Evolutionary conservation across 2,797 vertebrate species (phyloP).

Genomic region (Rhynchotus rufescens): DNA sequence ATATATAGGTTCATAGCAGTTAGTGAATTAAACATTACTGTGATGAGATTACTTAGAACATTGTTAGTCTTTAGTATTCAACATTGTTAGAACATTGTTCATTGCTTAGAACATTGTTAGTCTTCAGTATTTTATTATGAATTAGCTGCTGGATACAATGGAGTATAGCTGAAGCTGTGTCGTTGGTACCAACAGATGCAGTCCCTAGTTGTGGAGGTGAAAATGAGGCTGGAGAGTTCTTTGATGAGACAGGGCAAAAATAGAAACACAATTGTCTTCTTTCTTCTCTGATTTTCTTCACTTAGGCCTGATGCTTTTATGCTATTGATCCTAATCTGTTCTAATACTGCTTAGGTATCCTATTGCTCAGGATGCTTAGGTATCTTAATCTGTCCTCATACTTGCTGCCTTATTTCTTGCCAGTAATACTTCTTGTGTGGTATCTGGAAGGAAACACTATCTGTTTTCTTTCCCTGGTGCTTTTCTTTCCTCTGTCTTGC

Average conservation of each 20-base stretch:
- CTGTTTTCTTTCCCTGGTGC: background rate
- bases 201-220: fast-evolving
- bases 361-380: background rate
- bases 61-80: background rate
- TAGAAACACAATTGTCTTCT: background rate
- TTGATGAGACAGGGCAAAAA: background rate
- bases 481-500: background rate
- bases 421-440: background rate
- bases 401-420: background rate
- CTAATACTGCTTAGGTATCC: background rate
- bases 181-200: background rate
- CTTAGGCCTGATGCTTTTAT: background rate
- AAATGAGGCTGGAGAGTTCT: background rate
- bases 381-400: background rate
- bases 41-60: background rate
- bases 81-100: too few relatives aligned
- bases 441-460: background rate
- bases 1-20: background rate
- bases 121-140: background rate
- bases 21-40: background rate
- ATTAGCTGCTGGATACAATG: background rate
- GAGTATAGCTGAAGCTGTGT: fast-evolving
- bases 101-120: background rate
- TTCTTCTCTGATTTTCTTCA: background rate
- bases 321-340: background rate